These are phyloP conservation scores for Sphaerodactylus townsendi DNA, from an alignment of 2,113 vertebrate species.

Conservation along the genomic window DNA sequence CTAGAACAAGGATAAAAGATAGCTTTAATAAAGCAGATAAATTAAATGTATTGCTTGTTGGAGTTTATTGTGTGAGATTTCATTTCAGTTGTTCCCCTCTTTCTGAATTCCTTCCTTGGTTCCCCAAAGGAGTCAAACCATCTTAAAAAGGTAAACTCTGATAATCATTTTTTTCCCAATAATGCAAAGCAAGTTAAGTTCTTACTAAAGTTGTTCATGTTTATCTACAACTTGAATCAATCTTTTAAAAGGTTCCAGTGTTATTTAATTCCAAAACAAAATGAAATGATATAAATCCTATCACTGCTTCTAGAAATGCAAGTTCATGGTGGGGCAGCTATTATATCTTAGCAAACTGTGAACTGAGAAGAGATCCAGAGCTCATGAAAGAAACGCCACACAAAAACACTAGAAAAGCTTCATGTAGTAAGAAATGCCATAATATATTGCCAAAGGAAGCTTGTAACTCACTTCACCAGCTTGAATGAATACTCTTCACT, in stretches of 20 bases:
- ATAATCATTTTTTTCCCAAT: slow-evolving; percentile 47
- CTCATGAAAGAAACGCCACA: slow-evolving; percentile 57
- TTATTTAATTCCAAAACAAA: slow-evolving; percentile 70
- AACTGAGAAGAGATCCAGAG: slow-evolving; percentile 68
- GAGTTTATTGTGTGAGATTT: background rate
- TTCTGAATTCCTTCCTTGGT: slow-evolving; percentile 1
- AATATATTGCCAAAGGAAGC: slow-evolving; percentile 23
- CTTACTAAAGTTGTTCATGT: slow-evolving; percentile 45
- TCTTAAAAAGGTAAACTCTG: slow-evolving; percentile 26
- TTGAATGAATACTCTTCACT: slow-evolving; percentile 35
- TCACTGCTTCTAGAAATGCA: slow-evolving; percentile 56
- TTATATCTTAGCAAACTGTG: slow-evolving; percentile 50
- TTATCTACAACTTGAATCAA: too few relatives aligned
- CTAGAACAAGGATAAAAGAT: background rate
- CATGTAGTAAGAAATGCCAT: slow-evolving; percentile 29
- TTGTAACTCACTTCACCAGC: slow-evolving; percentile 54
- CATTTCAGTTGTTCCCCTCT: slow-evolving; percentile 2
- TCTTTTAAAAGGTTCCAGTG: slow-evolving; percentile 44
- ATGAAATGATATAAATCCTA: slow-evolving; percentile 67
- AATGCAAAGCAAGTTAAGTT: slow-evolving; percentile 40
- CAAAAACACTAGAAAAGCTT: slow-evolving; percentile 39
- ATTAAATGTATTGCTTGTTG: slow-evolving; percentile 8
- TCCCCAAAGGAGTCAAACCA: background rate
- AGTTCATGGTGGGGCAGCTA: slow-evolving; percentile 64
- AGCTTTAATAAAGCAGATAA: background rate